A percentile compares a stretch with the other conserved stretches of the same genome.
Evolutionary conservation across 2,888 invertebrate species (phyloP).

Genomic region (Lasioglossum figueresi): DNA sequence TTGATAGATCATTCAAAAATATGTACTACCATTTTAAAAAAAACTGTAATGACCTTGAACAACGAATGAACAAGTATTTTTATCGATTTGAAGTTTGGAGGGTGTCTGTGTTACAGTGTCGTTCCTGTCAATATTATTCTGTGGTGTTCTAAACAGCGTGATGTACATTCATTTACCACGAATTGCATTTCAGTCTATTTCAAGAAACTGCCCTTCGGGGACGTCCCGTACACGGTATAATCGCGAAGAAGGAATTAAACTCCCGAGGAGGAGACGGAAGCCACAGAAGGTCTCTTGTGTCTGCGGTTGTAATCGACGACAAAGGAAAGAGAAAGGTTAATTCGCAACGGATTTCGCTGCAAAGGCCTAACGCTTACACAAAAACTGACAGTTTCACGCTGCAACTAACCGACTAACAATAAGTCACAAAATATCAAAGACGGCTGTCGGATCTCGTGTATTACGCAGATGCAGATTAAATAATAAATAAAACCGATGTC

Average conservation of each 20-base stretch:
- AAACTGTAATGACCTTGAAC: too few species aligned
- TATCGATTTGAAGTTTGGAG: background rate
- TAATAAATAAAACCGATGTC: background rate
- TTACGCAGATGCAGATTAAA: background rate
- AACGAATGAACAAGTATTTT: too few species aligned
- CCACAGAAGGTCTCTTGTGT: background rate
- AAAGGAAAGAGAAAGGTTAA: slow-evolving; percentile 3
- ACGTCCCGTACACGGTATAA: slow-evolving; percentile 14
- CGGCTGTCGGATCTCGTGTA: background rate
- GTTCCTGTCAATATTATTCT: background rate
- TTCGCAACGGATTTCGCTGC: slow-evolving; percentile 13
- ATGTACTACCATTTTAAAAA: too few species aligned
- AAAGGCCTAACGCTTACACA: background rate
- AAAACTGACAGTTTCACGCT: background rate
- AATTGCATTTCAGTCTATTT: slow-evolving; percentile 18
- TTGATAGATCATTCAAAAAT: too few species aligned
- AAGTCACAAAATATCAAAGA: background rate
- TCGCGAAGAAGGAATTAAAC: slow-evolving; percentile 21
- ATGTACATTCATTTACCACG: background rate
- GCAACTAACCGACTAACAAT: background rate
- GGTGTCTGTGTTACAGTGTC: background rate
- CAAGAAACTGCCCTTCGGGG: slow-evolving; percentile 36
- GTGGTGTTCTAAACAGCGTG: background rate
- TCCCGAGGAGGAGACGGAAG: background rate
- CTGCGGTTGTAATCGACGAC: slow-evolving; percentile 2